Evolutionary conservation across 2,888 invertebrate species (phyloP), one percentile per base, ranked within the genome.

Genomic region (Petrolisthes manimaculis): DNA sequence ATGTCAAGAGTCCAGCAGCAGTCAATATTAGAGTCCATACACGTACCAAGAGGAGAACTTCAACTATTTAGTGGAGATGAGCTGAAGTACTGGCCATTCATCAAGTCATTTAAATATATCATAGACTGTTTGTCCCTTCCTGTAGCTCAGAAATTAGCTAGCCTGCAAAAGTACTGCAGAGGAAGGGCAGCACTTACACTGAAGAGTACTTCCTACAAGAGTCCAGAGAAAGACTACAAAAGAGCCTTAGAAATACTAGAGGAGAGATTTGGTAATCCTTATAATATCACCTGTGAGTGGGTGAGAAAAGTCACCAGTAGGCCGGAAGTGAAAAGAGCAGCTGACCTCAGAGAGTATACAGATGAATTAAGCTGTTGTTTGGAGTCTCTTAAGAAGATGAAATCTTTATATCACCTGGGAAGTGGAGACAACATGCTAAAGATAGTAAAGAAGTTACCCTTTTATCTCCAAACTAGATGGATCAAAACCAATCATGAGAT

Each of bases 401-500:
- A 84, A 18, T 84, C 75, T 75, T 24, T 75, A 55, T 55, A 51
- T 51, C 56, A 84, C 51, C 21, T 84, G 75, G 54, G 75, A 75
- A 84, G 75, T 84, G 75, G 84, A 75, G 84, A 84, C 75, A 74
- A 75, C 56, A 84, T 84, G 75, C 84, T 84, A 21, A 84, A 84
- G 75, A 75, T 84, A 84, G 84, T 84, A 12, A 54, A 74, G 67
- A 75, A 74, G 54, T 53, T 84, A 75, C 84, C 82, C 37, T 84
- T 53, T 53, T 84, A 75, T 37, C 54, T 84, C 24, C 84, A 84
- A 75, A 84, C 84, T 53, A 21, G 84, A 74, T 84, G 84, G 84
- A 51, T 75, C 12, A 84, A 71, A 0, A 56, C 56, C 56, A 75
- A 84, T 56, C 55, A 84, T 74, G 84, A 84, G 2, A 75, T 84